phyloP scores from a whole-genome alignment of 2,113 vertebrate species.

The Zootoca vivipara region DNA sequence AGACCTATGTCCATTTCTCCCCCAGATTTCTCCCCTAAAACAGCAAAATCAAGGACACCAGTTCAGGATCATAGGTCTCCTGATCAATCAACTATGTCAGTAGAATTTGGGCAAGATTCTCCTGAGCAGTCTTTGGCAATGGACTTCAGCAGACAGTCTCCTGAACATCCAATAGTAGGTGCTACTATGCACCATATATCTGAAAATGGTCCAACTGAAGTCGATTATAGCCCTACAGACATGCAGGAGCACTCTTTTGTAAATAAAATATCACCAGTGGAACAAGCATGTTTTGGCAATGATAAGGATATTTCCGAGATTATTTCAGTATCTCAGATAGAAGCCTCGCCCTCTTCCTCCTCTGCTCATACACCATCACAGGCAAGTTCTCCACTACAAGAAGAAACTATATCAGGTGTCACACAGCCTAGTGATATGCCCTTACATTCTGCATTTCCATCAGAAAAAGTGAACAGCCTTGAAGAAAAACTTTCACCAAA shows the following conservation, averaged over 20 bases:
- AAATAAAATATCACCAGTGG: conserved; percentile 73
- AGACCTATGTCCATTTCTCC: conserved; percentile 97
- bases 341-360: conserved; percentile 91
- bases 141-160: conserved; percentile 94
- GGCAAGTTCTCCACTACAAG: conserved; percentile 81
- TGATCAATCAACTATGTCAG: conserved; percentile 89
- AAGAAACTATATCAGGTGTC: conserved; percentile 74
- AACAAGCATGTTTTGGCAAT: conserved; percentile 82
- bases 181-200: conserved; percentile 79
- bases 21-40: conserved; percentile 93
- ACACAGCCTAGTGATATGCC: conserved; percentile 81
- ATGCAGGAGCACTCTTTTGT: conserved; percentile 74
- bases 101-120: conserved; percentile 89
- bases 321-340: conserved; percentile 88
- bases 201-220: conserved; percentile 95
- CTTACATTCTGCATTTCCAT: conserved; percentile 82
- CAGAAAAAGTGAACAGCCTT: conserved; percentile 76
- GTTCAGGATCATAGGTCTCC: conserved; percentile 85
- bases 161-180: conserved; percentile 83
- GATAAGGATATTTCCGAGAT: conserved; percentile 83
- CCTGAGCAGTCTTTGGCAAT: conserved; percentile 92
- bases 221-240: conserved; percentile 90
- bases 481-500: conserved; percentile 79
- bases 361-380: conserved; percentile 93
- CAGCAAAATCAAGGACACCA: conserved; percentile 80